A percentile compares a stretch with the other conserved stretches of the same genome.
These are phyloP conservation scores for Glyptemys insculpta DNA, from an alignment of 2,797 vertebrate genomes.

Conservation along the genomic window DNA sequence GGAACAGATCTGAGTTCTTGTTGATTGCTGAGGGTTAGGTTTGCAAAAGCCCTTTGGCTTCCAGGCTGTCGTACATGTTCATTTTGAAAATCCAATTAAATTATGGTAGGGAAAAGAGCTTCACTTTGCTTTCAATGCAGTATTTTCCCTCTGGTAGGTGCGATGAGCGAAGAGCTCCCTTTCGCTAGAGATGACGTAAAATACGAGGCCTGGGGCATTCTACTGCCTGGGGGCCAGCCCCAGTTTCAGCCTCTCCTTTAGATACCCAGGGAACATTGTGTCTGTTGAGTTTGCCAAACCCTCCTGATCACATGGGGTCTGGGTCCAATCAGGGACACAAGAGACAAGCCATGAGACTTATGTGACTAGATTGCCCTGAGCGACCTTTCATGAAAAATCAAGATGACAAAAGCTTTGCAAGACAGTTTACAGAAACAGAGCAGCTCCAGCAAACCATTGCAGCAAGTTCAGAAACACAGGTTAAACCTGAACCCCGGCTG, in stretches of 20 bases:
- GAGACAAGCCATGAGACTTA: background rate
- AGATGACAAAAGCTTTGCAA: background rate
- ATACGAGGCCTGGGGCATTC: background rate
- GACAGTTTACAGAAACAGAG: background rate
- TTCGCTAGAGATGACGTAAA: constrained; percentile 56
- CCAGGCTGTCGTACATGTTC: constrained; percentile 19
- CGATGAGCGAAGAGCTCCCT: constrained; percentile 18
- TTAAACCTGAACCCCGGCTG: background rate
- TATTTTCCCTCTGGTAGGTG: constrained; percentile 22
- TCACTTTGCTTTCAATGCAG: constrained; percentile 24
- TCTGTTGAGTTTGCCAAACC: background rate
- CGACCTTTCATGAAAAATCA: background rate
- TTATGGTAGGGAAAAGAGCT: constrained; percentile 1
- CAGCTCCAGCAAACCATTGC: background rate
- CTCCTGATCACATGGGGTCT: background rate
- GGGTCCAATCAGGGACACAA: background rate
- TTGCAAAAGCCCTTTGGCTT: constrained; percentile 43
- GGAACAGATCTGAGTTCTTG: background rate
- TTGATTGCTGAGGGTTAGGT: constrained; percentile 49
- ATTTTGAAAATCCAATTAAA: constrained; percentile 54
- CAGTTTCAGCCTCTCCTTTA: background rate
- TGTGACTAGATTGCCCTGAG: background rate
- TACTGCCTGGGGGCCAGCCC: background rate
- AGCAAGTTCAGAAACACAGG: background rate
- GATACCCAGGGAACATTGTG: background rate